phyloP scores from a whole-genome alignment of 1,140 invertebrate species.

The Tetramorium simillimum region DNA sequence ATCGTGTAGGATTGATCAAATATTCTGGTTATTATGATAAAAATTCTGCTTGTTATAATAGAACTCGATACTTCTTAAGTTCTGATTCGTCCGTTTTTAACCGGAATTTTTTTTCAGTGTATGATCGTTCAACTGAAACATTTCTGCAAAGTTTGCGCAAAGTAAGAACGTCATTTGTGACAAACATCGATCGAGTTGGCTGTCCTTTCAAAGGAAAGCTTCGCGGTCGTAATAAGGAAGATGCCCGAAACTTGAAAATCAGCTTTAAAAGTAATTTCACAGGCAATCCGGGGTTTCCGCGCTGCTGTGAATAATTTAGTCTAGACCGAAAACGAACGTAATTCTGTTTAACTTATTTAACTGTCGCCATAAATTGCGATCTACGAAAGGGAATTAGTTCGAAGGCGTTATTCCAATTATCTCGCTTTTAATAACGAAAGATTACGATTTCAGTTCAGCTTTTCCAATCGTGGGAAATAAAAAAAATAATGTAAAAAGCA shows the following conservation, averaged over 20 bases:
- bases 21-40: no score
- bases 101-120: no score
- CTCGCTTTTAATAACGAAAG: background rate
- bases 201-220: background rate
- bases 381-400: background rate
- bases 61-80: no score
- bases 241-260: conserved; percentile 13
- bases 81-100: no score
- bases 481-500: background rate
- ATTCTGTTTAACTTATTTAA: conserved; percentile 47
- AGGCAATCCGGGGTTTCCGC: background rate
- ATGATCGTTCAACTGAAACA: background rate
- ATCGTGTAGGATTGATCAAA: no score
- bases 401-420: background rate
- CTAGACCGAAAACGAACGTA: background rate
- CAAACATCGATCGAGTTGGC: background rate
- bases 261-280: conserved; percentile 28
- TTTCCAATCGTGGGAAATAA: background rate
- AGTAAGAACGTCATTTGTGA: background rate
- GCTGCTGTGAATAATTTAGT: conserved; percentile 17
- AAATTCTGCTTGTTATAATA: no score
- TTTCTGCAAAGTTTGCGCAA: conserved; percentile 1
- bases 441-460: background rate
- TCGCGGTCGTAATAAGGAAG: background rate
- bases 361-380: background rate